Evolutionary conservation across 2,113 vertebrate genomes (phyloP).

Genomic region (Damaliscus lunatus): DNA sequence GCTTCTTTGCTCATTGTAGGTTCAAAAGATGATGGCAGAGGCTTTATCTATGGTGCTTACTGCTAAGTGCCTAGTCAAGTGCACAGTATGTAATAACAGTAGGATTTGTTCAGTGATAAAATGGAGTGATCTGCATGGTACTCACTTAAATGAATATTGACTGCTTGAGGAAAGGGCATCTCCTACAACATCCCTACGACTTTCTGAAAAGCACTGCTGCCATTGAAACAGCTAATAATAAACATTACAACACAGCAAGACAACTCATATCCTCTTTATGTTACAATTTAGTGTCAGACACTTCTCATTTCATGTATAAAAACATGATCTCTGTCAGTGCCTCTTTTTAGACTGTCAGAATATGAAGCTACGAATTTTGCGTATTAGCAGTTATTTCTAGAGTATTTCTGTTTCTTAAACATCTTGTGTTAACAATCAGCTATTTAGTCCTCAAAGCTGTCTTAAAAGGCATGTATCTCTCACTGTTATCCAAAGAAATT

Average conservation of each 20-base stretch:
- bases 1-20: neutral
- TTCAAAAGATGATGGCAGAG: neutral
- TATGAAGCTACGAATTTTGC: neutral
- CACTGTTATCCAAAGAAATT: neutral
- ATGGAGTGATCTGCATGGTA: neutral
- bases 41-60: neutral
- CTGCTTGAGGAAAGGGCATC: neutral
- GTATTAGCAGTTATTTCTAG: neutral
- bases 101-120: neutral
- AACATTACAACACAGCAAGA: neutral
- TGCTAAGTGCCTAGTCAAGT: neutral
- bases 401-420: neutral
- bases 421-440: neutral
- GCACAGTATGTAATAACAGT: neutral
- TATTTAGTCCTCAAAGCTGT: neutral
- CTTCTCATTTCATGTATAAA: conserved; percentile 37
- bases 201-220: neutral
- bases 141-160: neutral
- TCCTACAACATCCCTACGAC: fast-evolving
- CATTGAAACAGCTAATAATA: neutral
- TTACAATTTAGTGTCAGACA: conserved; percentile 12
- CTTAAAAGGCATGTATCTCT: neutral
- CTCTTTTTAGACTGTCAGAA: neutral
- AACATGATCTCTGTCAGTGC: neutral
- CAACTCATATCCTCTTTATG: neutral